These are phyloP conservation scores for Tyria jacobaeae DNA, from an alignment of 2,888 invertebrate species.

Conservation along the genomic window DNA sequence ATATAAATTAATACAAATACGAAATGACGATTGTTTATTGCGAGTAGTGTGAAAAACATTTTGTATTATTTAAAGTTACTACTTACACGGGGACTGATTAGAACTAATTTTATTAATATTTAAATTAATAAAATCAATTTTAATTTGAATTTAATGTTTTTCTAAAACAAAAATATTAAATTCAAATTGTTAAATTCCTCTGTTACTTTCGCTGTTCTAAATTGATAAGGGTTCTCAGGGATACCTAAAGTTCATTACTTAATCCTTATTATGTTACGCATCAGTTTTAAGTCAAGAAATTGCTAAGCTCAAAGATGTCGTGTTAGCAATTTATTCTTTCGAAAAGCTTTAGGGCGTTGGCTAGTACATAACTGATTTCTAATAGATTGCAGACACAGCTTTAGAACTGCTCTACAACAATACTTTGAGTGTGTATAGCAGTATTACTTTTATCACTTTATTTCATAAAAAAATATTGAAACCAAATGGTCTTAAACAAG, in stretches of 20 bases:
- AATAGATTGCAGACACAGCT: not conserved
- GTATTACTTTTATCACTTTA: not conserved
- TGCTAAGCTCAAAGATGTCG: not conserved
- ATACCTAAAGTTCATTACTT: too few species aligned
- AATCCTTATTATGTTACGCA: not conserved
- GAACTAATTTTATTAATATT: too few species aligned
- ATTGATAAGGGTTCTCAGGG: not conserved
- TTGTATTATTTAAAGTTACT: not conserved
- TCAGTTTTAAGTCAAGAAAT: not conserved
- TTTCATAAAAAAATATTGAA: not conserved
- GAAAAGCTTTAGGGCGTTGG: conserved; percentile 10
- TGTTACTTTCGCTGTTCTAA: not conserved
- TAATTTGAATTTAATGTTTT: too few species aligned
- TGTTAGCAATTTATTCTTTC: not conserved
- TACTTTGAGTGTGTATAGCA: not conserved
- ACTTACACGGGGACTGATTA: too few species aligned
- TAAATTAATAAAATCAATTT: too few species aligned
- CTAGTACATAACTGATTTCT: conserved; percentile 4
- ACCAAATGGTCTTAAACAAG: not conserved
- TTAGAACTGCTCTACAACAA: not conserved
- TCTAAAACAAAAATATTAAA: too few species aligned
- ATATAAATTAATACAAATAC: not conserved
- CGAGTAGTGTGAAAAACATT: not conserved
- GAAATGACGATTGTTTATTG: conserved; percentile 20
- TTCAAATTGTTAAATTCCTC: too few species aligned